Base-by-base conservation (phyloP, 2,888 invertebrate genomes). In the Temnothorax rugatulus region DNA sequence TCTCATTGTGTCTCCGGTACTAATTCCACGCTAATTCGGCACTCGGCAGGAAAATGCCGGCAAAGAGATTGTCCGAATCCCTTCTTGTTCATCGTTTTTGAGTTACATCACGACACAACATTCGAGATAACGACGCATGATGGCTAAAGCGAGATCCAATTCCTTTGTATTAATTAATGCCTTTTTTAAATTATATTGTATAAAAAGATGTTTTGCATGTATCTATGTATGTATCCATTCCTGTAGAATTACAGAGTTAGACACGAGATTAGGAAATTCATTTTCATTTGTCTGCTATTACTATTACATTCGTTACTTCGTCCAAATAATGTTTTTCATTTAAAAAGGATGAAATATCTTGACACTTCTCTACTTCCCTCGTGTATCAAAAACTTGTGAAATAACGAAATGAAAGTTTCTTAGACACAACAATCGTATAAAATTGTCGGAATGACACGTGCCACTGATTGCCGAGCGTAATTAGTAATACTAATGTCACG, bases 1-100 rank as follows among this genome's bases (percentile, higher is more conserved):
- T 87, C 84, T 85, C 87, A 68, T 82, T 81, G 86, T 86, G 83
- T 88, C 86, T 84, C 86, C 81, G 82, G 77, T 82, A 85, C 88
- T 91, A 91, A 92, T 92, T 86, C 89, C 84, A 63, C 79, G 66
- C 84, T 88, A 88, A 90, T 90, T 90, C 86, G 69, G 38, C 61
- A 63, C 82, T 87, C 86, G 86, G 86, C 85, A 83, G 85, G 89
- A 89, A 88, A 90, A 89, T 87, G 41, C 73, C 25, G 88, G 47
- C 85, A 82, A 87, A 86, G 88, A 90, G 88, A 90, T 91, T 85
- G 89, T 88, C 84, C 87, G 88, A 88, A 88, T 87, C 84, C 79
- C 85, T 77, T 44, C 74, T 87, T 82, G 79, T 81, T 85, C 87
- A 61, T 82, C 63, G 75, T 75, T 68, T 34, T 34, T 64, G 61